These are phyloP conservation scores for Phocides pigmalion DNA, from an alignment of 1,140 invertebrate genomes.

Conservation along the genomic window DNA sequence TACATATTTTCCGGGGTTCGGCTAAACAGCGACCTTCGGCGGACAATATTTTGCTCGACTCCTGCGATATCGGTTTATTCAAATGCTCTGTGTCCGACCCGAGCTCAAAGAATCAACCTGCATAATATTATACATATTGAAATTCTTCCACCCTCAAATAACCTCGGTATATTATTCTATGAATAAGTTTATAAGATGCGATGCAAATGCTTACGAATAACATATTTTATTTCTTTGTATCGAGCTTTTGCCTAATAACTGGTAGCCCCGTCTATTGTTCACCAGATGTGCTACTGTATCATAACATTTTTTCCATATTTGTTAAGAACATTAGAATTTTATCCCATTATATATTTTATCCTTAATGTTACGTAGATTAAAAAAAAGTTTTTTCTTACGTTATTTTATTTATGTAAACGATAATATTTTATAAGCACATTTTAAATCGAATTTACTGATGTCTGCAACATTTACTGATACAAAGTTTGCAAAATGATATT, in stretches of 20 bases:
- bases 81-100: conserved; percentile 78
- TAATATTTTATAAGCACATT: no score
- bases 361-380: no score
- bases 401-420: no score
- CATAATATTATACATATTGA: conserved; percentile 82
- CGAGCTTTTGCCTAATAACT: conserved; percentile 7
- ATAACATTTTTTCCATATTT: no score
- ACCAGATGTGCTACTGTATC: no score
- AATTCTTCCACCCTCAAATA: conserved; percentile 73
- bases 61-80: conserved; percentile 80
- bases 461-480: neutral
- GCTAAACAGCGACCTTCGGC: conserved; percentile 67
- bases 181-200: conserved; percentile 66
- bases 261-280: conserved; percentile 1
- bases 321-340: no score
- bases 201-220: conserved; percentile 42
- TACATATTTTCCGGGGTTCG: conserved; percentile 64
- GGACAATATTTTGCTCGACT: conserved; percentile 80
- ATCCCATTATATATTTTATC: no score
- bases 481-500: neutral
- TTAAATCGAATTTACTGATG: no score
- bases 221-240: conserved; percentile 29
- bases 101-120: conserved; percentile 79
- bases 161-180: conserved; percentile 72
- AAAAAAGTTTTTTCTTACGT: no score